Conservation (phyloP, 2,888 invertebrate species). For the Lasioglossum calceatum region DNA sequence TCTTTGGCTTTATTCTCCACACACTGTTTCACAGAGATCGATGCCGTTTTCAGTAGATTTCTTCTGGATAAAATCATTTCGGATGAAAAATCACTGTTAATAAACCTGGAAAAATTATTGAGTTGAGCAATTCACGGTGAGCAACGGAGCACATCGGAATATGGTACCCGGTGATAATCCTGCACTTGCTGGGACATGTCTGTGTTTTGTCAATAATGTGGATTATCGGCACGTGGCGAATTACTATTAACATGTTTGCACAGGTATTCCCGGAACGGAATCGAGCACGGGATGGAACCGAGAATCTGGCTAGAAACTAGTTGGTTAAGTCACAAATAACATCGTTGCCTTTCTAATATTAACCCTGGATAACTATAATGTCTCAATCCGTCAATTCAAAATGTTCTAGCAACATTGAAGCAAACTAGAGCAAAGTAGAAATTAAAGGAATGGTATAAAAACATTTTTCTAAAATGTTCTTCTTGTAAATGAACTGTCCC, state of each 20-base stretch:
- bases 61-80: no score
- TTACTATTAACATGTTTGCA: constrained; percentile 71
- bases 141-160: constrained; percentile 36
- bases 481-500: not conserved
- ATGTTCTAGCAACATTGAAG: no score
- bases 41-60: no score
- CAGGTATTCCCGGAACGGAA: constrained; percentile 63
- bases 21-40: no score
- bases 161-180: constrained; percentile 56
- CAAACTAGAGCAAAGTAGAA: not conserved
- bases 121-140: not conserved
- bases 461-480: not conserved
- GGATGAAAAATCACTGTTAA: no score
- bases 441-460: not conserved
- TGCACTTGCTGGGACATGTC: constrained; percentile 65
- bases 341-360: constrained; percentile 34
- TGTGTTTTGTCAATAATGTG: constrained; percentile 70
- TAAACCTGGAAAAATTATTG: no score
- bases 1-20: not conserved
- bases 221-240: constrained; percentile 60
- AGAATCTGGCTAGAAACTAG: constrained; percentile 53
- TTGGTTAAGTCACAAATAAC: constrained; percentile 52
- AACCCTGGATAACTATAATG: not conserved
- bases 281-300: constrained; percentile 52
- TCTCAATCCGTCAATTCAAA: no score